Percentiles rank a stretch among this genome's conserved stretches.
phyloP scores from a whole-genome alignment of 2,113 vertebrate species.

The Salvelinus fontinalis region DNA sequence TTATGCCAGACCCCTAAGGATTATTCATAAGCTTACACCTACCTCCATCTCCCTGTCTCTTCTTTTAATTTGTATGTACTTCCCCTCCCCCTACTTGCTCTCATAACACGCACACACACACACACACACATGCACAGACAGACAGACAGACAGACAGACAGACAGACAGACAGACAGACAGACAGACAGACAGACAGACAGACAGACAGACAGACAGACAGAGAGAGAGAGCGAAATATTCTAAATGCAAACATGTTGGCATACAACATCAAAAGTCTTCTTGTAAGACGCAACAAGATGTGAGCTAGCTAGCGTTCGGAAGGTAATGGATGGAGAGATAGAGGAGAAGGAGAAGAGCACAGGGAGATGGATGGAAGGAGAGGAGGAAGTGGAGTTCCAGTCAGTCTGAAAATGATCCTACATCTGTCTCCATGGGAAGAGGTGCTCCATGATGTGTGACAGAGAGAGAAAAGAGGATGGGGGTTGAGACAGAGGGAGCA shows the following conservation, averaged over 20 bases:
- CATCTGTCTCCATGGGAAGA: slow-evolving; percentile 42
- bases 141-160: not conserved
- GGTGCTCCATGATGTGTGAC: slow-evolving; percentile 3
- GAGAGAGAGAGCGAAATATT: too few relatives aligned
- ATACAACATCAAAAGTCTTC: slow-evolving; percentile 40
- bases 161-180: slow-evolving; percentile 13
- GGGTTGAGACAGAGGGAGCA: not conserved
- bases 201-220: not conserved
- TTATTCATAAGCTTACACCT: slow-evolving; percentile 66
- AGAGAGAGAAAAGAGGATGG: slow-evolving; percentile 5
- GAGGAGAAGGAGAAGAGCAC: not conserved
- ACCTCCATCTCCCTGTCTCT: slow-evolving; percentile 34
- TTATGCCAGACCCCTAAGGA: slow-evolving; percentile 60
- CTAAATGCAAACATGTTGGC: not conserved
- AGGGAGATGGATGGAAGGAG: not conserved
- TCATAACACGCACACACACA: not conserved
- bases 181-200: not conserved
- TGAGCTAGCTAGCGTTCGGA: not conserved
- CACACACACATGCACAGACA: not conserved
- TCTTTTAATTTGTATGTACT: slow-evolving; percentile 31
- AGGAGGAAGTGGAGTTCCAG: slow-evolving; percentile 3
- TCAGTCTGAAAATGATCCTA: slow-evolving; percentile 22
- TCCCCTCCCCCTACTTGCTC: slow-evolving; percentile 51
- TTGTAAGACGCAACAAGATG: slow-evolving; percentile 6
- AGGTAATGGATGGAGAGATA: slow-evolving; percentile 38